phyloP scores from a whole-genome alignment of 1,140 invertebrate genomes.

The Brachionus paranguensis region DNA sequence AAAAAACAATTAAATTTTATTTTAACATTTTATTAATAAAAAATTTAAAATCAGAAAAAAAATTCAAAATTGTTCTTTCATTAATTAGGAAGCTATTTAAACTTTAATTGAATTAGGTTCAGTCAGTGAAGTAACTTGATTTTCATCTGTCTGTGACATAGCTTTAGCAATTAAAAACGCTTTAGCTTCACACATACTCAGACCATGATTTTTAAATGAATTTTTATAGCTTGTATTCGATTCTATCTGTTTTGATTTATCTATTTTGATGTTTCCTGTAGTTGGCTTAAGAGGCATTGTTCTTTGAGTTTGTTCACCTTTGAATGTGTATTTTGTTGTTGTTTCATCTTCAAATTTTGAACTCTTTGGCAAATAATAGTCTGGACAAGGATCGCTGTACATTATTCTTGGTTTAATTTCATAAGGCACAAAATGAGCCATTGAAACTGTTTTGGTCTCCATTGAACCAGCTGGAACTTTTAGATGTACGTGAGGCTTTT shows the following conservation, averaged over 20 bases:
- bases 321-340: background rate
- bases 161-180: background rate
- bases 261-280: background rate
- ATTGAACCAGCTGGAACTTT: background rate
- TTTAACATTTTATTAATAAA: too few relatives aligned
- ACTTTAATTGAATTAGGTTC: background rate
- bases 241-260: background rate
- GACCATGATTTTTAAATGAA: conserved; percentile 10
- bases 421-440: background rate
- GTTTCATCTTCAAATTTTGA: background rate
- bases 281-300: background rate
- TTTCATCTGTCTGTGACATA: background rate
- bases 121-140: background rate
- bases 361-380: background rate
- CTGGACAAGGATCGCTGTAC: background rate
- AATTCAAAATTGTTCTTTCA: background rate
- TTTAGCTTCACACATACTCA: conserved; percentile 18
- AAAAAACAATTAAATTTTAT: too few relatives aligned
- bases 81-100: background rate
- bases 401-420: background rate
- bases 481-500: background rate
- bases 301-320: background rate
- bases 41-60: background rate
- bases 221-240: background rate
- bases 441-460: background rate